Evolutionary conservation across 2,888 invertebrate species (phyloP), one percentile per base, ranked within the genome.

Genomic region (Nephrocerus scutellatus): DNA sequence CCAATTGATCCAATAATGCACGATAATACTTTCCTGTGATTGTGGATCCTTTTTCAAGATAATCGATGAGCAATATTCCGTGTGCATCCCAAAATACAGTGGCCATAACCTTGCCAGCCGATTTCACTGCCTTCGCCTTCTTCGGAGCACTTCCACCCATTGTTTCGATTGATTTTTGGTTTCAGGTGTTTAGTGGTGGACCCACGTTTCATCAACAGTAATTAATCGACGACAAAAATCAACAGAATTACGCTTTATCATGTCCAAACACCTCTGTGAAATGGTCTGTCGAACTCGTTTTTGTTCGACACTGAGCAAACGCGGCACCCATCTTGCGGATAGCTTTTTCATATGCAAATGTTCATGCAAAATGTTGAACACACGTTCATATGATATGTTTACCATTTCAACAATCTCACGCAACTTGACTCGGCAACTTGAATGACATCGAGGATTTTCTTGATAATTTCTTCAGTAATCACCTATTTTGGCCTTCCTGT

Each of bases 171-270:
- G 39, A 12, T 12, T 13, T 37, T 61, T 62, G 22, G 54, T 55
- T 41, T 61, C 57, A 39, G 57, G 54, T 20, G 51, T 59, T 41
- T 49, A 56, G 36, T 54, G 46, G 39, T 59, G 54, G 28, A 62
- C 51, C 57, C 57, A 61, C 30, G 58, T 62, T 57, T 65, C 57
- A 50, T 63, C 62, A 10, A 59, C 51, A 39, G 58, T 62, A 22
- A 65, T 47, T 30, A 54, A 54, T 26, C 56, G 48, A 45, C 49
- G 54, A 44, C 54, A 31, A 57, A 63, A 61, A 36, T 58, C 51
- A 40, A 47, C 41, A 39, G 44, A 42, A 56, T 60, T 56, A 31
- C 52, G 52, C 44, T 56, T 52, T 48, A 56, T 55, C 39, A 47
- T 26, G 22, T 48, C 47, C 51, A 55, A 51, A 55, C 56, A 52